A percentile compares a stretch with the other conserved stretches of the same genome.
Evolutionary conservation across 2,113 vertebrate species (phyloP).

Genomic region (Lampris megalopsis): DNA sequence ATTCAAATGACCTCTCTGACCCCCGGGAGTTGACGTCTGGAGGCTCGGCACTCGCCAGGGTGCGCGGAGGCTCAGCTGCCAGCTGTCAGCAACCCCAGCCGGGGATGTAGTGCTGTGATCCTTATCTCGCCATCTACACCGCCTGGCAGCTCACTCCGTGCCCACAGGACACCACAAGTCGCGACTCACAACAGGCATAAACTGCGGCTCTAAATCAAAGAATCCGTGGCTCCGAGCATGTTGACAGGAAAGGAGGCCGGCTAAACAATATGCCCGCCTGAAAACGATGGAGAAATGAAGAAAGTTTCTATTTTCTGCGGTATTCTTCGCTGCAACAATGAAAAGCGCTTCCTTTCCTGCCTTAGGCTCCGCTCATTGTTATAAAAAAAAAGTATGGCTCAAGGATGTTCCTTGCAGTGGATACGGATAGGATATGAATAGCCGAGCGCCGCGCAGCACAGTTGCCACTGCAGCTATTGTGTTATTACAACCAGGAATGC

Average conservation of each 20-base stretch:
- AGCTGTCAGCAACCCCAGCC: conserved; percentile 41
- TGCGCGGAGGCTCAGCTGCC: conserved; percentile 15
- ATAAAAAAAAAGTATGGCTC: background rate
- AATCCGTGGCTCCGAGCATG: conserved; percentile 32
- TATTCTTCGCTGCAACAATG: conserved; percentile 37
- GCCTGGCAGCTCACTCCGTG: conserved; percentile 53
- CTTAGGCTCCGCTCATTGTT: conserved; percentile 14
- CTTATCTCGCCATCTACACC: conserved; percentile 60
- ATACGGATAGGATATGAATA: conserved; percentile 1
- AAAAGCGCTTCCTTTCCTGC: conserved; percentile 26
- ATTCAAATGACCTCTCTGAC: conserved; percentile 46
- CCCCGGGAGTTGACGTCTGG: conserved; percentile 36
- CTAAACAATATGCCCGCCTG: conserved; percentile 26
- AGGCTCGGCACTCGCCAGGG: conserved; percentile 13
- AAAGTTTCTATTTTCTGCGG: conserved; percentile 18
- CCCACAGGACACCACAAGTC: conserved; percentile 63
- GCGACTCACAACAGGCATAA: conserved; percentile 30
- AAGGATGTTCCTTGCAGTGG: background rate
- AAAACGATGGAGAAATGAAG: conserved; percentile 14
- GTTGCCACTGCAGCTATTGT: background rate
- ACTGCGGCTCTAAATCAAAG: conserved; percentile 52
- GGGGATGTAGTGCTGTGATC: conserved; percentile 55
- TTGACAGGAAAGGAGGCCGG: conserved; percentile 49
- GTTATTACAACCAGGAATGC: background rate
- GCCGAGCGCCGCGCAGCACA: background rate